Evolutionary conservation across 2,797 vertebrate genomes (phyloP).

Genomic region (Eidolon dupreanum): DNA sequence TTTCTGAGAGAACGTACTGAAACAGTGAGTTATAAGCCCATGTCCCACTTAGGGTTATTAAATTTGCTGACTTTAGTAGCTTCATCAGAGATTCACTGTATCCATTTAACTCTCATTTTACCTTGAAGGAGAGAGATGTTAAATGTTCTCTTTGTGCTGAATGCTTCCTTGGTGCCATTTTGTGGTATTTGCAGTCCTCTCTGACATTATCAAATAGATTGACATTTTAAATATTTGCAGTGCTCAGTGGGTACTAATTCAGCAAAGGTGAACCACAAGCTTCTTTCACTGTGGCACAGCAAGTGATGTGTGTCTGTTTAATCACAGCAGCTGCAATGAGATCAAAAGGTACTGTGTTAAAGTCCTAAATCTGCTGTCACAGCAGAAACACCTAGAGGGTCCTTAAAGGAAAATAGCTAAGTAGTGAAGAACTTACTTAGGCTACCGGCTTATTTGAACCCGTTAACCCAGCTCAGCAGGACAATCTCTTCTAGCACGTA

Average conservation of each 20-base stretch:
- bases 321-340: slow-evolving; percentile 89
- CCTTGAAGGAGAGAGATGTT: slow-evolving; percentile 83
- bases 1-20: slow-evolving; percentile 48
- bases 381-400: slow-evolving; percentile 74
- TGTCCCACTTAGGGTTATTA: slow-evolving; percentile 77
- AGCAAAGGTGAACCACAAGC: slow-evolving; percentile 88
- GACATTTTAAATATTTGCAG: slow-evolving; percentile 96
- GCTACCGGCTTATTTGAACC: slow-evolving; percentile 19
- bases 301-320: slow-evolving; percentile 92
- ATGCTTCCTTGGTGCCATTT: slow-evolving; percentile 86
- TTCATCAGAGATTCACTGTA: slow-evolving; percentile 74
- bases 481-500: neutral
- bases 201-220: slow-evolving; percentile 95
- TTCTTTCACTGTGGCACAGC: slow-evolving; percentile 84
- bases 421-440: slow-evolving; percentile 50
- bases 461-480: slow-evolving; percentile 35
- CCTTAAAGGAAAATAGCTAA: slow-evolving; percentile 61
- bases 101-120: slow-evolving; percentile 78
- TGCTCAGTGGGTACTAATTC: slow-evolving; percentile 91
- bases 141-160: slow-evolving; percentile 83
- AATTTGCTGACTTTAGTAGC: slow-evolving; percentile 78
- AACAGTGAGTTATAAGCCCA: slow-evolving; percentile 46
- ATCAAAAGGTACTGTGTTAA: slow-evolving; percentile 87
- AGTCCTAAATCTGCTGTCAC: slow-evolving; percentile 85
- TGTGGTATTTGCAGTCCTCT: slow-evolving; percentile 89